Percentiles rank a stretch among this genome's conserved stretches.
Evolutionary conservation across 2,888 invertebrate species (phyloP).

Genomic region (Leptarthrus brevirostris): DNA sequence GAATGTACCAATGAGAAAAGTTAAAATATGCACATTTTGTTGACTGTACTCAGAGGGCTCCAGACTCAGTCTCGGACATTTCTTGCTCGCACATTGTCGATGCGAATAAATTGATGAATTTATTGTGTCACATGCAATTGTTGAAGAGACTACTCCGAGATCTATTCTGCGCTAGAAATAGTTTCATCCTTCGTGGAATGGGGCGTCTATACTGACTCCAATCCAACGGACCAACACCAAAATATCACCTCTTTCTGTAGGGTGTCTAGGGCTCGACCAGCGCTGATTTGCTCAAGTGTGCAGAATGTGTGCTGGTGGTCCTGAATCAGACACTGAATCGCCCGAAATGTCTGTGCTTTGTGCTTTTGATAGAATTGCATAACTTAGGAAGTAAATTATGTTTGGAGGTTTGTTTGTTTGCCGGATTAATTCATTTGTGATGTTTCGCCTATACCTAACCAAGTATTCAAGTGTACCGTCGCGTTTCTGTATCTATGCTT

Average conservation of each 20-base stretch:
- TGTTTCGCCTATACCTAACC: constrained; percentile 48
- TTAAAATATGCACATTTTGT: constrained; percentile 38
- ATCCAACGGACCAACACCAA: not conserved
- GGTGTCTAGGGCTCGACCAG: not conserved
- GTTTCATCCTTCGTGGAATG: constrained; percentile 10
- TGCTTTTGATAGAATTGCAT: constrained; percentile 52
- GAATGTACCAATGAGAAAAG: not conserved
- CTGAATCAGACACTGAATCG: constrained; percentile 32
- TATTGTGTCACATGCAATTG: constrained; percentile 49
- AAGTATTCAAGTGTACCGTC: constrained; percentile 41
- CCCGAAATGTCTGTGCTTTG: constrained; percentile 50
- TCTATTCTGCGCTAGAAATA: constrained; percentile 4
- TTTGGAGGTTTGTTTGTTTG: constrained; percentile 53
- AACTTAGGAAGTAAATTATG: constrained; percentile 53
- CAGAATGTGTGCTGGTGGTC: constrained; percentile 7
- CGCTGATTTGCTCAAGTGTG: constrained; percentile 22
- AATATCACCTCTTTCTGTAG: not conserved
- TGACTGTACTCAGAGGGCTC: constrained; percentile 9
- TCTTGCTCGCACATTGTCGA: constrained; percentile 45
- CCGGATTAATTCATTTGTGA: constrained; percentile 53
- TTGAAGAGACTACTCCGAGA: not conserved
- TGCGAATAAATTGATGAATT: constrained; percentile 51
- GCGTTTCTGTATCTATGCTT: constrained; percentile 40
- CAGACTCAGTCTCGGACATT: constrained; percentile 4
- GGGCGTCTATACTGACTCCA: not conserved